Conservation (phyloP, 2,888 invertebrate genomes). For the Drosophila gaucha region DNA sequence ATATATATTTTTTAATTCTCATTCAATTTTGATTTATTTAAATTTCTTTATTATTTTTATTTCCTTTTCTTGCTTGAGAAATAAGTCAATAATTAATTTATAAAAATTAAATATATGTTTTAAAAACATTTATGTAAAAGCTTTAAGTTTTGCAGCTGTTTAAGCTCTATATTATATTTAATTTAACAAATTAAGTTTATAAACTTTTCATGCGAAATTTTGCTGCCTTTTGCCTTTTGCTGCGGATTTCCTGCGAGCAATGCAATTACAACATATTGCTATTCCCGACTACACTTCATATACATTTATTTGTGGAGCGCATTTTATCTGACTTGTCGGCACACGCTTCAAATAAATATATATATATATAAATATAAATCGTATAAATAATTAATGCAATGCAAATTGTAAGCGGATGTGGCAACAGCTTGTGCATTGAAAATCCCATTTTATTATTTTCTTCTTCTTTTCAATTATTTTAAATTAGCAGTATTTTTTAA, state of each 20-base stretch:
- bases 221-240: neutral
- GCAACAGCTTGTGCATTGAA: slow-evolving; percentile 30
- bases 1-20: no score
- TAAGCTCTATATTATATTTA: neutral
- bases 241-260: slow-evolving; percentile 9
- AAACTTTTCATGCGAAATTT: slow-evolving; percentile 3
- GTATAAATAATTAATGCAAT: slow-evolving; percentile 5
- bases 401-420: slow-evolving; percentile 22
- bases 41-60: no score
- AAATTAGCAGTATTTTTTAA: no score
- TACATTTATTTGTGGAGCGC: neutral
- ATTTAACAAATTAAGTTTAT: neutral
- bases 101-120: no score
- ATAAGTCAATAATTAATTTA: no score
- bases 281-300: neutral
- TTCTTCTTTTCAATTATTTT: neutral
- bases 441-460: slow-evolving; percentile 11
- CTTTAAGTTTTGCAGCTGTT: neutral
- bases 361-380: neutral
- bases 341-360: neutral
- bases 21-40: no score
- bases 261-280: slow-evolving; percentile 2
- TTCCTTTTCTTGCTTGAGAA: no score
- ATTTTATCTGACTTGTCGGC: slow-evolving; percentile 9
- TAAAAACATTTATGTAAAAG: neutral